Evolutionary conservation across 92 coral and sea anemone genomes (phyloP), one percentile per base, ranked within the genome.

Genomic region (Galaxea fascicularis): DNA sequence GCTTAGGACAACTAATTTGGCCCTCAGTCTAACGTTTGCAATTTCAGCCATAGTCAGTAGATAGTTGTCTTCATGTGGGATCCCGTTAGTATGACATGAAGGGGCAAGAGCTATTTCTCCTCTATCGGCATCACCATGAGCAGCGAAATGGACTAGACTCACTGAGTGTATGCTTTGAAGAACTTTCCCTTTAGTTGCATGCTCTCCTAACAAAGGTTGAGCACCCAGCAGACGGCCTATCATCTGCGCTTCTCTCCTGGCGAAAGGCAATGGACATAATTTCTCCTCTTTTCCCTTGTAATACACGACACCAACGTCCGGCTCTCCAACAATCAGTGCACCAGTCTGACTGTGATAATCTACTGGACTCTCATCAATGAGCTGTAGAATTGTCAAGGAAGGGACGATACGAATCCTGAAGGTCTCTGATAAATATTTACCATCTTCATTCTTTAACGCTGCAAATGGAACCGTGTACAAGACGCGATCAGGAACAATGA

Each of bases 1-100:
- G n/a, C n/a, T n/a, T n/a, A n/a, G n/a, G n/a, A 46, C 51, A 16
- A 82, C 86, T 41, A 82, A 69, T 29, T 54, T 82, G 14, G 86
- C 78, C n/a, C 56, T 45, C 75, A 80, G 44, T 17, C 51, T n/a
- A 26, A 51, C 72, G 11, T 25, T 27, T 27, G 35, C 45, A 24
- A 80, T 24, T 24, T 80, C 85, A 20, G 77, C 22, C 85, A 80
- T 80, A 28, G 47, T 20, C 11, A 80, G 51, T 46, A 80, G 18
- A 35, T 80, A 68, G 16, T 80, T 67, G 0, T 80, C 76, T 18
- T 80, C 62, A 17, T 9, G 27, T 21, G 30, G 67, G 8, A 24
- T 21, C 28, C 41, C 9, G 76, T 68, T 58, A 27, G 65, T 68
- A 41, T 13, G 52, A 47, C 31, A 69, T 31, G 35, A 26, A 24